Base-by-base conservation (phyloP, 2,888 invertebrate species). In the Agrochola lota region DNA sequence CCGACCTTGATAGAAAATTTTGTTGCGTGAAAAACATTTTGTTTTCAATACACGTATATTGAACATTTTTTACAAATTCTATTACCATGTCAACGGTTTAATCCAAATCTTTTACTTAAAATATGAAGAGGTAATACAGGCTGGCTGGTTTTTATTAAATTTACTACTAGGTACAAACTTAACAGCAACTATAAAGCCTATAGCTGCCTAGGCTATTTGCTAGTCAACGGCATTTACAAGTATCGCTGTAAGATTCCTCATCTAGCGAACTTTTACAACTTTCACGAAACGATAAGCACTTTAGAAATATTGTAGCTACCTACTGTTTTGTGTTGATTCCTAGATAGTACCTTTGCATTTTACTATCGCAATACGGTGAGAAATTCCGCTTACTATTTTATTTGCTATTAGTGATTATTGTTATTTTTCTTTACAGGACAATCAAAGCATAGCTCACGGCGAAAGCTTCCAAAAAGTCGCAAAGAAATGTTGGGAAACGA, bases 381-480 rank as follows among this genome's bases (percentile, higher is more conserved):
- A 49, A 80, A 57, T 40, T 35, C 60, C 59, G n/a, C 26, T 64
- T 55, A 46, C 35, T 62, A 77, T 78, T 78, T 68, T 78, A 79
- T 80, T 64, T 69, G 35, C 52, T 49, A 57, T 40, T 52, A 40
- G 52, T 73, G 35, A 84, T 40, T 67, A n/a, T 30, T 72, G 55
- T 43, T 72, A 63, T 64, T 35, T 62, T 81, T 67, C 85, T 77
- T 86, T 77, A 64, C 92, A 97, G 97, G 97, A 97, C 85, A 92
- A 95, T 84, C 95, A 96, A 91, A 97, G 96, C 84, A 98, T 98
- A 88, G 98, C 98, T 0, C 98, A 98, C 94, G 99, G 99, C 0
- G 99, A 99, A 90, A 96, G 97, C 77, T 98, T 99, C 91, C 97
- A 97, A 85, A 98, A 98, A 82, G 98, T 98, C 1, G 98, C 98